A percentile compares a stretch with the other conserved stretches of the same genome.
Evolutionary conservation across 1,140 invertebrate genomes (phyloP).

Genomic region (Sycophila sp.): DNA sequence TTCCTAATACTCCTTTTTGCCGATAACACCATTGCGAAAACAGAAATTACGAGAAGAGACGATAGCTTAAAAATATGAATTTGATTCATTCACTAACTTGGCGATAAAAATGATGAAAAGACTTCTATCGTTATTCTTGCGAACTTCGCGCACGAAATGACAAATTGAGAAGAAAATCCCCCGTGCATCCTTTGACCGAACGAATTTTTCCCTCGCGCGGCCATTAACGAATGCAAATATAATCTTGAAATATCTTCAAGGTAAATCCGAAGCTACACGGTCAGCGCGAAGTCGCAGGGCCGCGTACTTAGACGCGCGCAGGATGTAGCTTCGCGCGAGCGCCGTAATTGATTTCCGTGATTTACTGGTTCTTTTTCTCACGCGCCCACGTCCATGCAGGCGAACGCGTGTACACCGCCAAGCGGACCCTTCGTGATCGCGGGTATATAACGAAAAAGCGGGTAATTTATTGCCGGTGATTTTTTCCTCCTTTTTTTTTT

Average conservation of each 20-base stretch:
- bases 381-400: background rate
- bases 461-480: constrained; percentile 33
- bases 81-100: too few relatives aligned
- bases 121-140: too few relatives aligned
- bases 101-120: too few relatives aligned
- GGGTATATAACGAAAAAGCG: constrained; percentile 21
- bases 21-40: too few relatives aligned
- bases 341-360: constrained; percentile 38
- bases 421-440: constrained; percentile 14
- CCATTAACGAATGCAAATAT: background rate
- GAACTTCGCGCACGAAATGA: too few relatives aligned
- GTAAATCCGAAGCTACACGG: background rate
- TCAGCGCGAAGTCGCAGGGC: background rate
- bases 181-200: too few relatives aligned
- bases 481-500: constrained; percentile 27
- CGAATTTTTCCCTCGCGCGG: too few relatives aligned
- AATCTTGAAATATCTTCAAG: background rate
- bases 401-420: background rate
- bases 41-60: too few relatives aligned
- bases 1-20: constrained; percentile 5
- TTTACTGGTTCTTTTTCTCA: constrained; percentile 38
- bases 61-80: too few relatives aligned
- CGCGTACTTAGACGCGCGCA: background rate
- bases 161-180: too few relatives aligned
- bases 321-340: background rate